Evolutionary conservation across 2,888 invertebrate genomes (phyloP).

Genomic region (Andricus curvator): DNA sequence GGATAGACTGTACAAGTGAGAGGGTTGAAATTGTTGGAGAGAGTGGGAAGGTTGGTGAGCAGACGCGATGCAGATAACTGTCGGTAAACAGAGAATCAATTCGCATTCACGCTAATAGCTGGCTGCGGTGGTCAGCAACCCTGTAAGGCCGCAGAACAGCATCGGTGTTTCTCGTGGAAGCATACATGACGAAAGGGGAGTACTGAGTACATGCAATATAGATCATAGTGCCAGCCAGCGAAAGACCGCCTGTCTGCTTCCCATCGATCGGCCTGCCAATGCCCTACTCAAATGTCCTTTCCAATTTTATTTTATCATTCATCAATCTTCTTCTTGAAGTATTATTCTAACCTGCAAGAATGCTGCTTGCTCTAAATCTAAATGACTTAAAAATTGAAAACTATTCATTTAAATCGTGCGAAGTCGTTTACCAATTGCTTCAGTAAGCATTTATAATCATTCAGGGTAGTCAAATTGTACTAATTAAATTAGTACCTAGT

Average conservation of each 20-base stretch:
- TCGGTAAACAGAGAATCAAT: conserved; percentile 66
- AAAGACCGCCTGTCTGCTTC: conserved; percentile 52
- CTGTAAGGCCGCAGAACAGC: conserved; percentile 47
- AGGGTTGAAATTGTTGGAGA: background rate
- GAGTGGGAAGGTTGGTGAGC: conserved; percentile 23
- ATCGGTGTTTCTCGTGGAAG: conserved; percentile 46
- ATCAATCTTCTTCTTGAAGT: conserved; percentile 41
- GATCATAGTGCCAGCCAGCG: conserved; percentile 46
- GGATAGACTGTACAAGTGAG: conserved; percentile 31
- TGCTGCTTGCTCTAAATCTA: too few species aligned
- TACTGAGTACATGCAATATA: conserved; percentile 11
- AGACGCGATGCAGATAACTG: conserved; percentile 57
- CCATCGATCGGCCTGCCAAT: conserved; percentile 57
- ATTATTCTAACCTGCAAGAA: too few species aligned
- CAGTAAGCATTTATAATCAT: too few species aligned
- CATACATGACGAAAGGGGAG: conserved; percentile 41
- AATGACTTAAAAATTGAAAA: too few species aligned
- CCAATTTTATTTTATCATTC: conserved; percentile 62
- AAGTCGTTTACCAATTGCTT: too few species aligned
- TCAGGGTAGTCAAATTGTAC: too few species aligned
- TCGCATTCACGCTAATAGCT: conserved; percentile 66
- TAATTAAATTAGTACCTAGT: too few species aligned
- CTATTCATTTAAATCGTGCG: too few species aligned
- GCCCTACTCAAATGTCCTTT: conserved; percentile 55
- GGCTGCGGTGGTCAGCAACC: conserved; percentile 63